These are phyloP conservation scores for Listronotus oregonensis DNA, from an alignment of 1,140 invertebrate genomes.

Conservation along the genomic window DNA sequence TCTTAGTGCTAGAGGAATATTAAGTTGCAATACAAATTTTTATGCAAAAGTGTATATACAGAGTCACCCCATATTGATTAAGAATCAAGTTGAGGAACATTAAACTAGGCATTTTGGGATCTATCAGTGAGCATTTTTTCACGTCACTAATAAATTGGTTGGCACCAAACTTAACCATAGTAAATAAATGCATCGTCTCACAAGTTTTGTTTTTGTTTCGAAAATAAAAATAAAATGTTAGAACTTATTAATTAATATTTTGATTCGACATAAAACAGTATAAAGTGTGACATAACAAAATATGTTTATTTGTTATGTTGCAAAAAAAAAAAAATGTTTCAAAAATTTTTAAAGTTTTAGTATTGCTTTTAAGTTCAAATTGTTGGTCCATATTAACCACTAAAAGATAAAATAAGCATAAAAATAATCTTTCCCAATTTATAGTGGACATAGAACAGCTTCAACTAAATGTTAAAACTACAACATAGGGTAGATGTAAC, in stretches of 20 bases:
- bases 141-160: slow-evolving; percentile 44
- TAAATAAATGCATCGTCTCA: slow-evolving; percentile 33
- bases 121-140: slow-evolving; percentile 50
- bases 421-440: too few species aligned
- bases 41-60: slow-evolving; percentile 40
- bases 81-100: slow-evolving; percentile 23
- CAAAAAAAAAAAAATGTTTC: not conserved
- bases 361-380: slow-evolving; percentile 4
- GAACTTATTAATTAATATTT: too few species aligned
- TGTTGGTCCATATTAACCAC: too few species aligned
- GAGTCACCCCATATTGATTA: slow-evolving; percentile 26
- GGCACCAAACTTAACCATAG: slow-evolving; percentile 43
- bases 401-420: too few species aligned
- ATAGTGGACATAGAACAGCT: too few species aligned
- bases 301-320: not conserved
- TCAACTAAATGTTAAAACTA: too few species aligned
- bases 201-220: slow-evolving; percentile 15
- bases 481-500: too few species aligned
- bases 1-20: slow-evolving; percentile 33
- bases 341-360: not conserved
- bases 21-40: slow-evolving; percentile 36
- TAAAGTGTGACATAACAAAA: not conserved
- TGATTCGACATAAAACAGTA: slow-evolving; percentile 1
- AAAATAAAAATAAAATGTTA: too few species aligned
- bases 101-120: slow-evolving; percentile 44